A percentile compares a stretch with the other conserved stretches of the same genome.
phyloP scores from a whole-genome alignment of 1,140 invertebrate genomes.

The Drosophila eugracilis region DNA sequence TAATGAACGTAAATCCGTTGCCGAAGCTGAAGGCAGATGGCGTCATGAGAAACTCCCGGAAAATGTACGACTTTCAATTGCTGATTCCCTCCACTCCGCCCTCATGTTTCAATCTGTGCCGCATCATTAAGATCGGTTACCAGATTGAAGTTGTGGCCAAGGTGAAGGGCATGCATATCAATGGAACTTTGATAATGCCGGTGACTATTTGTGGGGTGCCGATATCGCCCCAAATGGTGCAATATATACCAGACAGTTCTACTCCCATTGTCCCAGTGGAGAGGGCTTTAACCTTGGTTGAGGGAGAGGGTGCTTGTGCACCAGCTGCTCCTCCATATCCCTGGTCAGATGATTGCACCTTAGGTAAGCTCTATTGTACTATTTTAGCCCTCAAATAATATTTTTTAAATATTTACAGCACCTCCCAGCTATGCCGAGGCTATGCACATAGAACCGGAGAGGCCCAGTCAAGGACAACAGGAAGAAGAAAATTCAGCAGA shows the following conservation, averaged over 20 bases:
- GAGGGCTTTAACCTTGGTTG: slow-evolving; percentile 37
- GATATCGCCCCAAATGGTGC: slow-evolving; percentile 20
- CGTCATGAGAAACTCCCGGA: slow-evolving; percentile 84
- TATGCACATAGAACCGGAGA: slow-evolving; percentile 17
- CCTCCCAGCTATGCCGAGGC: slow-evolving; percentile 70
- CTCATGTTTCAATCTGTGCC: slow-evolving; percentile 89
- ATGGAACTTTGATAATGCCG: slow-evolving; percentile 85
- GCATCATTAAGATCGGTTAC: slow-evolving; percentile 90
- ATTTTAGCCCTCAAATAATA: background rate
- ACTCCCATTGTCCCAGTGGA: slow-evolving; percentile 21
- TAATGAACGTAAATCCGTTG: slow-evolving; percentile 85
- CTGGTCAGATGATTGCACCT: slow-evolving; percentile 36
- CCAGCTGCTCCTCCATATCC: slow-evolving; percentile 23
- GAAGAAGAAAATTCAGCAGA: background rate
- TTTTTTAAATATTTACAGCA: slow-evolving; percentile 22
- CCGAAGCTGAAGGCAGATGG: slow-evolving; percentile 85
- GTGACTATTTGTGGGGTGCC: slow-evolving; percentile 87
- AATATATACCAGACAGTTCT: slow-evolving; percentile 28
- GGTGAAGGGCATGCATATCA: slow-evolving; percentile 84
- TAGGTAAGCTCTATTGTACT: slow-evolving; percentile 29
- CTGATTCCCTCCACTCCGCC: slow-evolving; percentile 89
- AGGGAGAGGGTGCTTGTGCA: slow-evolving; percentile 8
- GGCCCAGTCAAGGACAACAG: background rate
- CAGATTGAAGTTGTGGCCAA: slow-evolving; percentile 87
- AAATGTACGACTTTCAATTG: slow-evolving; percentile 81